These are phyloP conservation scores for Falco peregrinus DNA, from an alignment of 2,797 vertebrate species.

Conservation along the genomic window DNA sequence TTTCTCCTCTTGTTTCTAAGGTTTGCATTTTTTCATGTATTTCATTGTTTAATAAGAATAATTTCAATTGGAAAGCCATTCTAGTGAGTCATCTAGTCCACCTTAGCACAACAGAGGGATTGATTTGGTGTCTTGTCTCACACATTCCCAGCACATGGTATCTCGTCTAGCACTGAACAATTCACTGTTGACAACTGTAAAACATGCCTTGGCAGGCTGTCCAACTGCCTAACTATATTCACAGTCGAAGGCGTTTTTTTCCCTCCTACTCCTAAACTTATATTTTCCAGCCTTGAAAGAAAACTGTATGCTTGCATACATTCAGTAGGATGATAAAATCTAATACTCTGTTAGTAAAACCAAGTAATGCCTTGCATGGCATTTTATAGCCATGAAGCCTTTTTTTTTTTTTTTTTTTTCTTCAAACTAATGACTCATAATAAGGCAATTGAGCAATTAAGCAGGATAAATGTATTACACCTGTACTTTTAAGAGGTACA, in stretches of 20 bases:
- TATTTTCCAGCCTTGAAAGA: neutral
- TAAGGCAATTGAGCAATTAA: neutral
- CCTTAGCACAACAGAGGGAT: neutral
- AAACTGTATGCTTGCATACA: neutral
- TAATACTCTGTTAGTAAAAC: neutral
- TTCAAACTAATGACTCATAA: neutral
- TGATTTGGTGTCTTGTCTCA: neutral
- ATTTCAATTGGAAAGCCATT: neutral
- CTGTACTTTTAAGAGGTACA: neutral
- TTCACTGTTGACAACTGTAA: neutral
- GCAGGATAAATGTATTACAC: neutral
- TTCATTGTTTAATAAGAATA: neutral
- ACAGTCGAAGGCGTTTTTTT: neutral
- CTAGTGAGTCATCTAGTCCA: neutral
- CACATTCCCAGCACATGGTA: neutral
- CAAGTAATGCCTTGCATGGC: neutral
- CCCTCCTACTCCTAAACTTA: neutral
- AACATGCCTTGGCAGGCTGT: conserved; percentile 31
- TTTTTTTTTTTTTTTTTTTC: neutral
- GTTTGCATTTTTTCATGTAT: neutral
- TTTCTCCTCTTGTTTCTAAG: neutral
- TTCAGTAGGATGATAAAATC: neutral
- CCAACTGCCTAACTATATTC: neutral
- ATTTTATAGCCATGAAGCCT: neutral
- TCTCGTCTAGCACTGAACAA: conserved; percentile 33